Evolutionary conservation across 2,113 vertebrate genomes (phyloP), one percentile per base, ranked within the genome.

Genomic region (Macrotus californicus): DNA sequence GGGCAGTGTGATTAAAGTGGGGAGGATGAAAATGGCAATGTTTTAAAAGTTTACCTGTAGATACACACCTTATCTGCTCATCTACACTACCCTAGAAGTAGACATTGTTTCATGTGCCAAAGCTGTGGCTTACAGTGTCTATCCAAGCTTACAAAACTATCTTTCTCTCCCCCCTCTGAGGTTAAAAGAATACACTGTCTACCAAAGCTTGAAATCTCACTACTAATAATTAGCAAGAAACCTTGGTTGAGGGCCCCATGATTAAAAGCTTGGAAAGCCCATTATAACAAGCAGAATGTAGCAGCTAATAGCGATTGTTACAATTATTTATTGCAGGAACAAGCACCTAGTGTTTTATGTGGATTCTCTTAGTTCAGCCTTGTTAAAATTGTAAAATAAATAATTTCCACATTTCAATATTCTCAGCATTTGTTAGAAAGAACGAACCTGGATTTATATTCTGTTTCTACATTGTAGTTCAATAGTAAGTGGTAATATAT

Each of bases 221-320:
- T 41, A 6, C 67, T 88, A 95, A 87, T 21, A 94, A 67, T 94
- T 93, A 94, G 39, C 75, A 87, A 96, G 93, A 84, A 13, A 76
- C 18, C 15, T 88, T 75, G n/a, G n/a, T 86, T 77, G 43, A 91
- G 21, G 36, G 39, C n/a, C 41, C 36, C 36, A n/a, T 61, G 22
- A 84, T 75, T 76, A 75, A 59, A 94, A 76, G 19, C 77, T 80
- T 21, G 34, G 50, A 64, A 91, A 75, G 14, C 24, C 52, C 21
- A 64, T 61, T 61, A 39, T 34, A 70, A 83, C 50, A 76, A 77
- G 77, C 46, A n/a, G 86, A 69, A 75, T 39, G 15, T 46, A 87
- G 85, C 39, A 96, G 91, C 10, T 50, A 82, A 87, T 46, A 90
- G 24, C 0, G 6, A 19, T 56, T 50, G 31, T 77, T 80, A 48